phyloP scores from a whole-genome alignment of 2,797 vertebrate genomes.

The Helarctos malayanus region DNA sequence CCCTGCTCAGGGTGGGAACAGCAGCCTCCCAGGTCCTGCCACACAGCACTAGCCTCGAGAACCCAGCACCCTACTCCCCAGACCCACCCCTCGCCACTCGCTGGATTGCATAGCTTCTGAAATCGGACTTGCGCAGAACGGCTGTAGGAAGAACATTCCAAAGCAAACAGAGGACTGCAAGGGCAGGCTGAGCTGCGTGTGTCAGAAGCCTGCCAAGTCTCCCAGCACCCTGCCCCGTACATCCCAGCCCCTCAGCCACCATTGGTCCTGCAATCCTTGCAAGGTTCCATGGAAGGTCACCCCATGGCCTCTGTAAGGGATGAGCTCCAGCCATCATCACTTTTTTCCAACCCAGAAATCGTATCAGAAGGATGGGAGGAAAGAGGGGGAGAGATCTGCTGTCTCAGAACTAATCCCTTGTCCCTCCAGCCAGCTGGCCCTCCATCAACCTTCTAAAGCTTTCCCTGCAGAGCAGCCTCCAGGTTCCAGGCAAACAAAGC shows the following conservation, averaged over 20 bases:
- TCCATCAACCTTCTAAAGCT: background rate
- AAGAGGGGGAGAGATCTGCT: background rate
- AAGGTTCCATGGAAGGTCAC: accelerated
- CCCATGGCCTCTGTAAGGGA: background rate
- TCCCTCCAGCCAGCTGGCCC: background rate
- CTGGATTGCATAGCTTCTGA: background rate
- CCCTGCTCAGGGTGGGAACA: accelerated
- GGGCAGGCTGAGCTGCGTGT: background rate
- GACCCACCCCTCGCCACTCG: background rate
- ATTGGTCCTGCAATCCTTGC: background rate
- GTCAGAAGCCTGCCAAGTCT: background rate
- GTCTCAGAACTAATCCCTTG: background rate
- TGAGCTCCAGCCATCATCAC: background rate
- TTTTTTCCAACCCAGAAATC: constrained; percentile 28
- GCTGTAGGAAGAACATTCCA: background rate
- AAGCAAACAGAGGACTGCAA: accelerated
- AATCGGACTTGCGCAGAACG: background rate
- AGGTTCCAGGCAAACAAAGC: background rate
- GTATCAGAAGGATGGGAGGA: background rate
- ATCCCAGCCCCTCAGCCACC: background rate
- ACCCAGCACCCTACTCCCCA: background rate
- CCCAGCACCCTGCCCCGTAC: accelerated
- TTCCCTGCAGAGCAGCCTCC: background rate
- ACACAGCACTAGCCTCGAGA: background rate
- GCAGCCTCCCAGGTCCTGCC: background rate